phyloP scores from a whole-genome alignment of 2,888 invertebrate species.

The Ophion ellenae region DNA sequence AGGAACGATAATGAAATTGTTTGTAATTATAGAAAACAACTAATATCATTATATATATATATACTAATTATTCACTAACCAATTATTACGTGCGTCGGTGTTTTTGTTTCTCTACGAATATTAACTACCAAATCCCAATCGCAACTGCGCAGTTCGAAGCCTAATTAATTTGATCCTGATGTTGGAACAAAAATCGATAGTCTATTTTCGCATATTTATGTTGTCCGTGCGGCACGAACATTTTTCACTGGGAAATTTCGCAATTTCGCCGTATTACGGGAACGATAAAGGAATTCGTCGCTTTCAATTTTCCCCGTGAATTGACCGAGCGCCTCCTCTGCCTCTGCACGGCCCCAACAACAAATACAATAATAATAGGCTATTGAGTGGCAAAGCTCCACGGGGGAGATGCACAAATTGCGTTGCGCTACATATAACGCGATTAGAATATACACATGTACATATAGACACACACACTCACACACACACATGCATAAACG shows the following conservation, averaged over 20 bases:
- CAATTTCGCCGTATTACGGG: constrained; percentile 7
- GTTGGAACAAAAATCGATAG: not conserved
- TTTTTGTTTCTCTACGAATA: too few relatives aligned
- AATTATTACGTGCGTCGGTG: too few relatives aligned
- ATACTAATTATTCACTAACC: too few relatives aligned
- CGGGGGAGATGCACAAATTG: constrained; percentile 32
- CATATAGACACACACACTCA: not conserved
- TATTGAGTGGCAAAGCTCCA: not conserved
- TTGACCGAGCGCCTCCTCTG: not conserved
- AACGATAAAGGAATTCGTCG: constrained; percentile 4
- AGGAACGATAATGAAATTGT: too few relatives aligned
- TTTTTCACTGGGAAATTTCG: constrained; percentile 1
- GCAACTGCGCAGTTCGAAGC: not conserved
- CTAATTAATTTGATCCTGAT: not conserved
- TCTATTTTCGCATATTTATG: not conserved
- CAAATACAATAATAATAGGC: constrained; percentile 32
- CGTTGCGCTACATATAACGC: not conserved
- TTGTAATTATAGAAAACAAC: too few relatives aligned
- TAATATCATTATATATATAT: too few relatives aligned
- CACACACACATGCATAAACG: not conserved
- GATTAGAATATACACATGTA: not conserved
- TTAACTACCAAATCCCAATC: not conserved
- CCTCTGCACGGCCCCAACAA: not conserved
- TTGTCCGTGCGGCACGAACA: not conserved
- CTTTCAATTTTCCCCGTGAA: constrained; percentile 37